phyloP scores from a whole-genome alignment of 2,888 invertebrate species.

The Gibbula magus region DNA sequence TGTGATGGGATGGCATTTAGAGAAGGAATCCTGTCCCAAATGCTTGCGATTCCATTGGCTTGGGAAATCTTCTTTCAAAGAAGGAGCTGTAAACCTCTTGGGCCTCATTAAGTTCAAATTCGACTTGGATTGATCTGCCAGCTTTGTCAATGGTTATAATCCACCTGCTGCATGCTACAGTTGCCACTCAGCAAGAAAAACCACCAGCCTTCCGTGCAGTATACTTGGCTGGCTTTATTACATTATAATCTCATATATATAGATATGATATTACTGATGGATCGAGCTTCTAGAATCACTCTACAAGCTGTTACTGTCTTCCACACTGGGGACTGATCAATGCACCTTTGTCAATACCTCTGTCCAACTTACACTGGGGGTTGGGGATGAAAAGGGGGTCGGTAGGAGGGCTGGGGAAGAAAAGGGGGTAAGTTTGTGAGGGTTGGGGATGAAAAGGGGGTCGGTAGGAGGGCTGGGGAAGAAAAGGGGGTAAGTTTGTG shows the following conservation, averaged over 20 bases:
- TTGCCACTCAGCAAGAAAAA: neutral
- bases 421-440: no score
- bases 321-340: no score
- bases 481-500: no score
- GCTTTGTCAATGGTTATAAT: conserved; percentile 7
- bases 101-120: conserved; percentile 19
- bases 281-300: neutral
- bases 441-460: no score
- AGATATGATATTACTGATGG: conserved; percentile 16
- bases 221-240: conserved; percentile 9
- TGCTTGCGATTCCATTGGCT: conserved; percentile 20
- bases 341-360: no score
- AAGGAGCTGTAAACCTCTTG: conserved; percentile 12
- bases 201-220: neutral
- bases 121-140: conserved; percentile 14
- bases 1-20: neutral
- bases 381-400: no score
- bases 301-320: no score
- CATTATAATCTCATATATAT: conserved; percentile 20
- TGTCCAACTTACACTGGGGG: no score
- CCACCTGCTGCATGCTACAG: conserved; percentile 13
- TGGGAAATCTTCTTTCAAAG: conserved; percentile 21
- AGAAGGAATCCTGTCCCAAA: neutral
- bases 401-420: no score
- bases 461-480: no score